Percentiles rank a stretch among this genome's conserved stretches.
phyloP scores from a whole-genome alignment of 1,140 invertebrate genomes.

The Parasteatoda tepidariorum region DNA sequence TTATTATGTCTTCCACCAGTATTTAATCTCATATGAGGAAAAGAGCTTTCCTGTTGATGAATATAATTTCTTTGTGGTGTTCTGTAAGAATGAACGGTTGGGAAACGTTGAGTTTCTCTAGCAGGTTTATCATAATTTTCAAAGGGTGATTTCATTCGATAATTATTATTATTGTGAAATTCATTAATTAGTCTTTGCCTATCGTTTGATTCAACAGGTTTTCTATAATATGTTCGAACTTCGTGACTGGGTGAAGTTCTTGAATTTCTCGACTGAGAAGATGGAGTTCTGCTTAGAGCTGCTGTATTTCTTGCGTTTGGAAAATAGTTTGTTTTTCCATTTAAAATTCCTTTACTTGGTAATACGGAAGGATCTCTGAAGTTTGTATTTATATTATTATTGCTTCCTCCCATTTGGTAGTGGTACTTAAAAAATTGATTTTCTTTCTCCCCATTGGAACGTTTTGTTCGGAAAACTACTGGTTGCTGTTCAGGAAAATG shows the following conservation, averaged over 20 bases:
- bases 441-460: not conserved
- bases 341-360: not conserved
- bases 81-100: not conserved
- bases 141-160: not conserved
- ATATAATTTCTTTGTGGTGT: not conserved
- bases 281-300: not conserved
- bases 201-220: not conserved
- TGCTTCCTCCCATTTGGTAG: not conserved
- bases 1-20: not conserved
- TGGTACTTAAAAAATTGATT: not conserved
- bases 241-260: not conserved
- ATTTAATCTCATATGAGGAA: not conserved
- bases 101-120: not conserved
- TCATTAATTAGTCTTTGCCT: not conserved
- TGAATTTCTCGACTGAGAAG: not conserved
- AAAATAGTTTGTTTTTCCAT: not conserved
- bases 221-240: constrained; percentile 13
- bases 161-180: not conserved
- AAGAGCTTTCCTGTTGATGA: not conserved
- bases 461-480: not conserved
- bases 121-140: not conserved
- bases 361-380: not conserved
- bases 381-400: not conserved
- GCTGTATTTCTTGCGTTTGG: not conserved
- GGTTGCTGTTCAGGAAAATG: not conserved